Conservation (phyloP, 2,888 invertebrate species). For the Caprella mutica region DNA sequence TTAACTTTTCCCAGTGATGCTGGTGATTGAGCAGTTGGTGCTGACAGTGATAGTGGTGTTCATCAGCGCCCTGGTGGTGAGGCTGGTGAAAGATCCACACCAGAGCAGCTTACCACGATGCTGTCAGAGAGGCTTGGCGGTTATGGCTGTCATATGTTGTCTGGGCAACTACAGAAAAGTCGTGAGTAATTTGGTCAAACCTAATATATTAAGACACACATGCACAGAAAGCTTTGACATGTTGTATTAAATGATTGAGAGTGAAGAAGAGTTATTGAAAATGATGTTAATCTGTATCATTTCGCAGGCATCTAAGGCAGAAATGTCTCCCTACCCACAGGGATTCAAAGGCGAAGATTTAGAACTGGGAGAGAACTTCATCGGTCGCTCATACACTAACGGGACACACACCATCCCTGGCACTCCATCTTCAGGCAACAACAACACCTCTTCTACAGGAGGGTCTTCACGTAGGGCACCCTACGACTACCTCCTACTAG, state of each 20-base stretch:
- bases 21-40: conserved; percentile 17
- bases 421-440: conserved; percentile 7
- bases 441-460: not conserved
- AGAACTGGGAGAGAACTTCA: conserved; percentile 17
- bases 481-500: conserved; percentile 25
- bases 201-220: no score
- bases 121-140: not conserved
- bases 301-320: conserved; percentile 2
- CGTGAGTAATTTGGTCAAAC: no score
- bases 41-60: conserved; percentile 10
- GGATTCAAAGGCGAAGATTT: conserved; percentile 21
- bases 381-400: not conserved
- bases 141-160: conserved; percentile 4
- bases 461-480: conserved; percentile 5
- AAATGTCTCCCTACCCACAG: conserved; percentile 6
- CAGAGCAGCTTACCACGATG: conserved; percentile 5
- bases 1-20: conserved; percentile 13
- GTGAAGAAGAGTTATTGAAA: no score
- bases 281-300: no score
- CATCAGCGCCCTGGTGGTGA: conserved; percentile 9
- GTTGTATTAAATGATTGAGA: no score
- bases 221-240: no score
- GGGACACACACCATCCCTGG: not conserved
- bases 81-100: conserved; percentile 15
- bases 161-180: conserved; percentile 10